Percentiles rank a stretch among this genome's conserved stretches.
These are phyloP conservation scores for Automeris io DNA, from an alignment of 2,888 invertebrate genomes.

Conservation along the genomic window DNA sequence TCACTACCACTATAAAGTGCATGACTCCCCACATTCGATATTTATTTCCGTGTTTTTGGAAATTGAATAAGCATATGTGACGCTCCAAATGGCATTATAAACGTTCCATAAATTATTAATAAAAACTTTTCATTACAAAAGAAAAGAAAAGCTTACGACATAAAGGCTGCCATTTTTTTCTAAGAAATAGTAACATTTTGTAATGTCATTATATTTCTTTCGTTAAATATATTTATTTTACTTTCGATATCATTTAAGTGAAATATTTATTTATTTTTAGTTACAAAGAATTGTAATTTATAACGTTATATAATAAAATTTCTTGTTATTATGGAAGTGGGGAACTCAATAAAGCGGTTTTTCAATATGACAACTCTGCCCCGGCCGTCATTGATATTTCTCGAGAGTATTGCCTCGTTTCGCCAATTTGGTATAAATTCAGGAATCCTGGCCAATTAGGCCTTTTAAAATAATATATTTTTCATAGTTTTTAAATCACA, in stretches of 20 bases:
- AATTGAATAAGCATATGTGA: constrained; percentile 38
- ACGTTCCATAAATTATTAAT: constrained; percentile 45
- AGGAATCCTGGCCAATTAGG: no score
- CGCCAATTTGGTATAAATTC: no score
- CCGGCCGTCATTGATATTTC: no score
- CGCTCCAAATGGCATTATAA: constrained; percentile 50
- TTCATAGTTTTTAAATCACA: neutral
- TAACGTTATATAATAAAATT: neutral
- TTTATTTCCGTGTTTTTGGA: constrained; percentile 36
- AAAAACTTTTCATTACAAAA: constrained; percentile 61
- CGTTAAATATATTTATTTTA: neutral
- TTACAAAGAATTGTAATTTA: neutral
- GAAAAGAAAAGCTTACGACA: constrained; percentile 75
- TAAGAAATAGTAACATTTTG: constrained; percentile 55
- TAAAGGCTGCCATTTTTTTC: constrained; percentile 73
- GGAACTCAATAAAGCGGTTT: neutral
- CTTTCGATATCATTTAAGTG: no score
- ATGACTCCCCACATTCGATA: constrained; percentile 46
- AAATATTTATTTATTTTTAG: no score
- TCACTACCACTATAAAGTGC: constrained; percentile 54
- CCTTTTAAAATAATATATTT: neutral
- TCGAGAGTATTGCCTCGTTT: no score
- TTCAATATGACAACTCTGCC: constrained; percentile 4
- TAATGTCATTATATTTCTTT: constrained; percentile 8
- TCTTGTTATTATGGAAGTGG: neutral